These are phyloP conservation scores for Tethea ocularis DNA, from an alignment of 2,888 invertebrate genomes.

Conservation along the genomic window DNA sequence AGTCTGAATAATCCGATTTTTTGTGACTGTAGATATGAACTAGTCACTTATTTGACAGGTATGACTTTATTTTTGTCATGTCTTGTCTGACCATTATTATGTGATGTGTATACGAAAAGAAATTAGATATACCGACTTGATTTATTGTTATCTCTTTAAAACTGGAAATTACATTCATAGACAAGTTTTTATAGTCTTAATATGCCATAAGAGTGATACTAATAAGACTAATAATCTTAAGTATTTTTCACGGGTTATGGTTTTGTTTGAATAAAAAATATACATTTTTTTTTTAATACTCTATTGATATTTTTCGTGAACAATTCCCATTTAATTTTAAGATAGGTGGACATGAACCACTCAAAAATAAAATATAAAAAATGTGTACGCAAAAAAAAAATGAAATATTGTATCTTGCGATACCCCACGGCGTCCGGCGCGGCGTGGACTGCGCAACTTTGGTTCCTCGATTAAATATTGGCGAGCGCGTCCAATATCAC, in stretches of 20 bases:
- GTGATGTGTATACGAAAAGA: background rate
- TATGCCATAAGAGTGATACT: too few relatives aligned
- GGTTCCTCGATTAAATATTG: background rate
- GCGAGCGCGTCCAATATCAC: conserved; percentile 12
- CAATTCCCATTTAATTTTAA: too few relatives aligned
- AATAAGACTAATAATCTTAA: too few relatives aligned
- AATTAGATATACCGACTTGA: background rate
- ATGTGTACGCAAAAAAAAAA: too few relatives aligned
- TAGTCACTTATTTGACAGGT: background rate
- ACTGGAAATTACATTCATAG: background rate
- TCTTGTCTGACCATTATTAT: background rate
- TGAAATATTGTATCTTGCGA: background rate
- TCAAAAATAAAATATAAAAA: too few relatives aligned
- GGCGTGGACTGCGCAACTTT: conserved; percentile 9
- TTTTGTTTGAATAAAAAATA: too few relatives aligned
- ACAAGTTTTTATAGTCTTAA: too few relatives aligned
- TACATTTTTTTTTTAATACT: too few relatives aligned
- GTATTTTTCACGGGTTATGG: too few relatives aligned
- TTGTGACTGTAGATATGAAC: background rate
- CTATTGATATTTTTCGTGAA: too few relatives aligned
- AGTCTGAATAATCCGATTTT: too few relatives aligned
- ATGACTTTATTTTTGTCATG: background rate
- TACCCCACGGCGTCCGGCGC: background rate
- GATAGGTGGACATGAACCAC: too few relatives aligned
- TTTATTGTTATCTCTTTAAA: background rate